phyloP scores from a whole-genome alignment of 2,797 vertebrate species.

The Xiphorhynchus erythropygius region DNA sequence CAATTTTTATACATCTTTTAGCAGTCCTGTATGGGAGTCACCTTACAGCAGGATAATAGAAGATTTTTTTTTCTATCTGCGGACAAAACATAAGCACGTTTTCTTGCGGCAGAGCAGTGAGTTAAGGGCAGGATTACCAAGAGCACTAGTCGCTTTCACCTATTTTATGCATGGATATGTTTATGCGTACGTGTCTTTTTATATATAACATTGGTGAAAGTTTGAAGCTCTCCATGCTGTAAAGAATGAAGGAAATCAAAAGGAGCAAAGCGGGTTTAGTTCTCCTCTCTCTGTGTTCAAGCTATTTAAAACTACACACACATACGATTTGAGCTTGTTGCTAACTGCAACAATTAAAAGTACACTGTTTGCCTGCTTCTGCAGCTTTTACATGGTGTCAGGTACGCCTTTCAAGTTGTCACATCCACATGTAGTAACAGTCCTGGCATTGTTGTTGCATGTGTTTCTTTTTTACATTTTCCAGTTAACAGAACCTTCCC shows the following conservation, averaged over 20 bases:
- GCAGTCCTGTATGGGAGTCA: not conserved
- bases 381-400: not conserved
- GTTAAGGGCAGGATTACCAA: not conserved
- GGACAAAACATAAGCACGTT: not conserved
- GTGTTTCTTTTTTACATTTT: not conserved
- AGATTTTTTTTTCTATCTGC: not conserved
- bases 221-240: not conserved
- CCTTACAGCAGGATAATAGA: not conserved
- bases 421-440: not conserved
- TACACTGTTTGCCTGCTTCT: not conserved
- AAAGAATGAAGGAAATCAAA: not conserved
- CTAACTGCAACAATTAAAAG: conserved; percentile 27
- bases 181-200: not conserved
- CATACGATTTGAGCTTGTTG: not conserved
- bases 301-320: not conserved
- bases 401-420: not conserved
- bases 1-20: not conserved
- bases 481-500: not conserved
- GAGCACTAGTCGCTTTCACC: not conserved
- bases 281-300: not conserved
- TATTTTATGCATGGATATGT: not conserved
- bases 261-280: not conserved
- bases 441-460: not conserved
- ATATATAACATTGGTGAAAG: not conserved
- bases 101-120: not conserved